Percentiles rank a stretch among this genome's conserved stretches.
Conservation (phyloP, 1,140 invertebrate genomes). For the Magallana angulata region DNA sequence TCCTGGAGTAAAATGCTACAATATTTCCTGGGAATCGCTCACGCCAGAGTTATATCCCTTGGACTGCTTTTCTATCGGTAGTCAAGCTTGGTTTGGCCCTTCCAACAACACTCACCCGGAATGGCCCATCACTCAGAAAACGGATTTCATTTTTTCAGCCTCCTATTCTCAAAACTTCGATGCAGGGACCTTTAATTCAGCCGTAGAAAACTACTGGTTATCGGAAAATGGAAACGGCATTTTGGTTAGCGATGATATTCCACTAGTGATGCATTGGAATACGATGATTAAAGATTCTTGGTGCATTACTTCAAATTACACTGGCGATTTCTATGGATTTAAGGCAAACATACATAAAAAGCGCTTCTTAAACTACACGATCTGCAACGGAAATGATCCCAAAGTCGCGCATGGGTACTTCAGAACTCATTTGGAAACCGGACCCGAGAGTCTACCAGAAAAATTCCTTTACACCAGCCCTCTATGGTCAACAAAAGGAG, state of each 20-base stretch:
- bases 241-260: conserved; percentile 68
- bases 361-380: conserved; percentile 67
- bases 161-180: conserved; percentile 58
- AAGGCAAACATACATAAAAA: conserved; percentile 26
- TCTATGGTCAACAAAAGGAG: conserved; percentile 64
- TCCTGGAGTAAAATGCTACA: conserved; percentile 68
- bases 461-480: conserved; percentile 51
- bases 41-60: conserved; percentile 57
- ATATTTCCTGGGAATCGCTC: conserved; percentile 70
- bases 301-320: conserved; percentile 67
- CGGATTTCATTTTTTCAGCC: conserved; percentile 61
- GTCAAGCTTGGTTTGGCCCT: conserved; percentile 70
- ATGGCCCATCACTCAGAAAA: conserved; percentile 62
- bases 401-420: conserved; percentile 64
- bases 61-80: conserved; percentile 74
- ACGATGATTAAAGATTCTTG: conserved; percentile 49
- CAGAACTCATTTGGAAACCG: conserved; percentile 56
- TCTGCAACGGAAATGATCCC: conserved; percentile 69
- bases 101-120: conserved; percentile 60
- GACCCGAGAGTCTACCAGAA: conserved; percentile 45
- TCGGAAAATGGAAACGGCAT: conserved; percentile 74
- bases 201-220: conserved; percentile 76
- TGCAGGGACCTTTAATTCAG: conserved; percentile 65
- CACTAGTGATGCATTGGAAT: conserved; percentile 73
- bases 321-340: conserved; percentile 61